Percentiles rank a stretch among this genome's conserved stretches.
Conservation (phyloP, 2,888 invertebrate genomes). For the Taenaris catops region DNA sequence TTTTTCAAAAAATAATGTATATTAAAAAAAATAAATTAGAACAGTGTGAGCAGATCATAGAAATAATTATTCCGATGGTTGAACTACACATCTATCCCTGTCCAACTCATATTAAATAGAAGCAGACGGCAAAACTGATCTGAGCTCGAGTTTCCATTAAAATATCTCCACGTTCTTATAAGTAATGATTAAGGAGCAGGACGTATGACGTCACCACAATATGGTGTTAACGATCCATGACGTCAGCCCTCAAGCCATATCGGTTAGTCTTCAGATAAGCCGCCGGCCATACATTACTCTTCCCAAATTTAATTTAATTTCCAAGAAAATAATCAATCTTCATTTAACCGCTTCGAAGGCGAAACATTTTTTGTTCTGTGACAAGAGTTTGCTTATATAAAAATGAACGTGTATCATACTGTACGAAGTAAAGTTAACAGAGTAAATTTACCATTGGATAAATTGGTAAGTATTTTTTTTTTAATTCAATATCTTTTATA, state of each 20-base stretch:
- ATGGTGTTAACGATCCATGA: constrained; percentile 65
- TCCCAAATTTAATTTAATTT: constrained; percentile 16
- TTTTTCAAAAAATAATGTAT: too few species aligned
- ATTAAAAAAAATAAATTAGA: too few species aligned
- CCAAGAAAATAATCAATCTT: constrained; percentile 9
- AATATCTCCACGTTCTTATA: constrained; percentile 20
- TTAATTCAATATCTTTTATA: too few species aligned
- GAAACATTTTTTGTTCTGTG: too few species aligned
- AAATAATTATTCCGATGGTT: too few species aligned
- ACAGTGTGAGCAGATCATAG: too few species aligned
- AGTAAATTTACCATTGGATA: constrained; percentile 43
- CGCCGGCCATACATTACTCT: constrained; percentile 42
- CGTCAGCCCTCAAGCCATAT: constrained; percentile 53
- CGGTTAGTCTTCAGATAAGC: constrained; percentile 46
- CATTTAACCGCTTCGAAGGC: not conserved
- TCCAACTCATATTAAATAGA: not conserved
- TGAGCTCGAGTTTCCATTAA: constrained; percentile 13
- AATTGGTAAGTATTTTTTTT: constrained; percentile 46
- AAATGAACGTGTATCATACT: constrained; percentile 60
- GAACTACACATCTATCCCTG: not conserved
- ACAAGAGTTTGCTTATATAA: constrained; percentile 27
- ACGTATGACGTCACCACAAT: constrained; percentile 60
- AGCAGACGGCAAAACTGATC: constrained; percentile 12
- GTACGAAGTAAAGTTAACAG: constrained; percentile 43
- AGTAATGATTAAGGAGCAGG: constrained; percentile 38